Evolutionary conservation across 2,113 vertebrate genomes (phyloP).

Genomic region (Halcyon malimbica): DNA sequence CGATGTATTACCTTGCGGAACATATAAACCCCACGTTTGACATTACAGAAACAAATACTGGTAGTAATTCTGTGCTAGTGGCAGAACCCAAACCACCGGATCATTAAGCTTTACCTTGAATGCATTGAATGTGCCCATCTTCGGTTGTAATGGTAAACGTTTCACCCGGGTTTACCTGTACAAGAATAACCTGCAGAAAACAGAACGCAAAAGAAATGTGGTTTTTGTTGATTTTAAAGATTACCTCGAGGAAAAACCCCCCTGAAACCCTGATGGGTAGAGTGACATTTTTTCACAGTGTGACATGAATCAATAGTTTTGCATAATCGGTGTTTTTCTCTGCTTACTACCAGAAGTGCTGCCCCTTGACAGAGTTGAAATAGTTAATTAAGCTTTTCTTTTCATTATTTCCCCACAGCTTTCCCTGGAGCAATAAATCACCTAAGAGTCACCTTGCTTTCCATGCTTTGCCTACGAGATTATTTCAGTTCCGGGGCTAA

Average conservation of each 20-base stretch:
- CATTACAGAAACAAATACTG: background rate
- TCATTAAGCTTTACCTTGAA: constrained; percentile 75
- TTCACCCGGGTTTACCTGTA: constrained; percentile 86
- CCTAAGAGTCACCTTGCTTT: background rate
- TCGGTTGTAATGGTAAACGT: constrained; percentile 84
- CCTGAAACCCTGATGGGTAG: background rate
- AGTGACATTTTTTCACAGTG: background rate
- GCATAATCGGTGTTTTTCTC: background rate
- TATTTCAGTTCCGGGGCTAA: background rate
- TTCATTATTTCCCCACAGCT: background rate
- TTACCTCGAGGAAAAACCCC: background rate
- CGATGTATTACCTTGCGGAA: background rate
- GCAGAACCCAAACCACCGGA: background rate
- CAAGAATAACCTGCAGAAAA: constrained; percentile 79
- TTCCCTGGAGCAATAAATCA: background rate
- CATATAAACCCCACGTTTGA: background rate
- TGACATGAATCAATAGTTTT: background rate
- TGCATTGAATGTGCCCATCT: constrained; percentile 82
- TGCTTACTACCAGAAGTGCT: background rate
- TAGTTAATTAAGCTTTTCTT: background rate
- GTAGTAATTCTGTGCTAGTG: background rate
- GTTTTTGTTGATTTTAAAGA: background rate
- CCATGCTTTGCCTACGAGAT: background rate
- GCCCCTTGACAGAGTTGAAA: background rate
- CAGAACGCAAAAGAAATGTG: background rate